Percentiles rank a stretch among this genome's conserved stretches.
Evolutionary conservation across 2,888 invertebrate genomes (phyloP).

Genomic region (Odontomyia ornata): DNA sequence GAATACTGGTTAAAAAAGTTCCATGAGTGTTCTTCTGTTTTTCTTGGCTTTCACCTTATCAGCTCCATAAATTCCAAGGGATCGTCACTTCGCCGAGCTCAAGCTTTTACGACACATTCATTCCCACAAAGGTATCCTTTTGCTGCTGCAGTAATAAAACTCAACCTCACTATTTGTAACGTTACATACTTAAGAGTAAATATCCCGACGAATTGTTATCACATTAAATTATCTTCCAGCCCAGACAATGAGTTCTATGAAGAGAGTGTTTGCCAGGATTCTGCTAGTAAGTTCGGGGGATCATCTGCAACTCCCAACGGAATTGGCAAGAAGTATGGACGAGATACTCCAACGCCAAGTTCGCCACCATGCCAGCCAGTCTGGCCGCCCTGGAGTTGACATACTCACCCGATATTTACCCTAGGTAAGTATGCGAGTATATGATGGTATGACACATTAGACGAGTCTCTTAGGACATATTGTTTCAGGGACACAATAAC

Average conservation of each 20-base stretch:
- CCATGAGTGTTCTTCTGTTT: no score
- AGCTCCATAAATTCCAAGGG: no score
- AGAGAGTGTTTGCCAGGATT: background rate
- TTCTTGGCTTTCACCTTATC: no score
- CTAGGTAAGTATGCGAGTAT: conserved; percentile 36
- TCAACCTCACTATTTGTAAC: background rate
- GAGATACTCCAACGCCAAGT: background rate
- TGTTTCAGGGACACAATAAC: conserved; percentile 42
- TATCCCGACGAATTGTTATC: background rate
- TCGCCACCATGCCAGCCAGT: background rate
- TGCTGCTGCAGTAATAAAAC: no score
- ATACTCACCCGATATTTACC: conserved; percentile 24
- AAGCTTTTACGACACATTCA: no score
- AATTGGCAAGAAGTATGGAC: background rate
- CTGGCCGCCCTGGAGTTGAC: background rate
- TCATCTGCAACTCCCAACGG: background rate
- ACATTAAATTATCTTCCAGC: background rate
- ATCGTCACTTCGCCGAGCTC: no score
- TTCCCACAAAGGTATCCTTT: no score
- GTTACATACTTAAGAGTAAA: background rate
- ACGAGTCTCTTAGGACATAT: conserved; percentile 39
- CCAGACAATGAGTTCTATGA: background rate
- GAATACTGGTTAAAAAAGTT: no score
- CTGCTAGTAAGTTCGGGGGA: background rate
- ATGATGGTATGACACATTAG: conserved; percentile 34